Evolutionary conservation across 92 coral and sea anemone species (phyloP), one percentile per base, ranked within the genome.

Genomic region (Umimayanthus chanpuru): DNA sequence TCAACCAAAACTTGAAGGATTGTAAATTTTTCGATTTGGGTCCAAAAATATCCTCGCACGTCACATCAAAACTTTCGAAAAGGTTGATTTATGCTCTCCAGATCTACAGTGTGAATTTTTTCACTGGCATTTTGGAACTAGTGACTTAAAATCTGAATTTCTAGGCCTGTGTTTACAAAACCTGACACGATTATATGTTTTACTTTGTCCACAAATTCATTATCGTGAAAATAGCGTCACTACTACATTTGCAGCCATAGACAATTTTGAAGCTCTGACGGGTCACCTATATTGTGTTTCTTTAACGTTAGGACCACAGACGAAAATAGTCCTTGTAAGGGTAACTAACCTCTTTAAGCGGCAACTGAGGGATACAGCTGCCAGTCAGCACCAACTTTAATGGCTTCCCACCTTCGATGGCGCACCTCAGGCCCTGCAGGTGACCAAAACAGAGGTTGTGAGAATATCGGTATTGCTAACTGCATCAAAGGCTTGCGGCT

Each of bases 371-470:
- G 28, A 97, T 92, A 85, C 99, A 97, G 86, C 96, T 95, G 16
- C 99, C 99, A 38, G 99, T 97, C 39, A 97, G 85, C 23, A 97
- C 98, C 53, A 97, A 88, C 85, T 94, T 97, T 28, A 97, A 91
- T 2, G 98, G 90, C 44, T 92, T 94, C 61, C 96, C 89, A 11
- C 98, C 97, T 67, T 97, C 99, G 29, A 97, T 95, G 15, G 94
- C 92, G 68, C 99, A 97, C 5, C 95, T 94, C 56, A 90, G 93
- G 88, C 92, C 94, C 99, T 97, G 86, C 2, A 77, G 73, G 29
- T 1, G 55, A 58, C 85, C 79, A 78, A 77, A 6, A 15, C 25
- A 26, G 53, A 21, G 15, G 32, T 41, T 47, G 6, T 25, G 4
- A 44, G 28, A 49, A 49, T 39, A 58, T 7, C 20, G 23, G 41